Evolutionary conservation across 2,888 invertebrate genomes (phyloP), one percentile per base, ranked within the genome.

Genomic region (Megalurothrips usitatus): DNA sequence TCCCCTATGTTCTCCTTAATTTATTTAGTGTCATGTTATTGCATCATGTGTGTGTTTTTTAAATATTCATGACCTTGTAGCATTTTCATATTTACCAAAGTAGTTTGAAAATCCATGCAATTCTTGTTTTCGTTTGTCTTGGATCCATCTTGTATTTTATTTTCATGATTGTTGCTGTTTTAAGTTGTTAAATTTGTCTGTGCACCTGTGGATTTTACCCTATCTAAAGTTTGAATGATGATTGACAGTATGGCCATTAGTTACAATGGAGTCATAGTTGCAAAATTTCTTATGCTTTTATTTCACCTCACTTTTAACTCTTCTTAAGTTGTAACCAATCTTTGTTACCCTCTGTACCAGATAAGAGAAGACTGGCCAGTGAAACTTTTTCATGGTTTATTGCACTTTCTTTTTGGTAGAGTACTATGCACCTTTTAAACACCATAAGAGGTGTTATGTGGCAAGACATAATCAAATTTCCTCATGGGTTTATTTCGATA

Each of bases 301-400:
- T 81, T 83, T 82, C 82, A 82, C 81, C 83, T 82, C 84, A 82
- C 83, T 19, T n/a, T 19, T 58, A 14, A 52, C 58, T 58, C 58
- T 79, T 79, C n/a, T 79, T 11, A 47, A 47, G 43, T 58, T 43
- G 2, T 43, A 43, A 6, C 34, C 34, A 6, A 43, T 43, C 34
- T 43, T 43, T 43, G 6, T 43, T 43, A 43, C 34, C 6, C 34
- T 43, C 34, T 43, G 34, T 43, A 43, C 34, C n/a, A 43, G 34
- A 43, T 6, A 43, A 43, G 34, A 43, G 6, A 43, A 43, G 34
- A 43, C 34, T 43, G 34, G 34, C 34, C 34, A 43, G 34, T 43
- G 6, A 43, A 43, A 6, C 6, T 4, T 43, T 2, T 43, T 6
- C 6, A 43, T 43, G 34, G 6, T 43, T 43, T 43, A 6, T 6